phyloP scores from a whole-genome alignment of 1,140 invertebrate species.

The Panonychus citri region DNA sequence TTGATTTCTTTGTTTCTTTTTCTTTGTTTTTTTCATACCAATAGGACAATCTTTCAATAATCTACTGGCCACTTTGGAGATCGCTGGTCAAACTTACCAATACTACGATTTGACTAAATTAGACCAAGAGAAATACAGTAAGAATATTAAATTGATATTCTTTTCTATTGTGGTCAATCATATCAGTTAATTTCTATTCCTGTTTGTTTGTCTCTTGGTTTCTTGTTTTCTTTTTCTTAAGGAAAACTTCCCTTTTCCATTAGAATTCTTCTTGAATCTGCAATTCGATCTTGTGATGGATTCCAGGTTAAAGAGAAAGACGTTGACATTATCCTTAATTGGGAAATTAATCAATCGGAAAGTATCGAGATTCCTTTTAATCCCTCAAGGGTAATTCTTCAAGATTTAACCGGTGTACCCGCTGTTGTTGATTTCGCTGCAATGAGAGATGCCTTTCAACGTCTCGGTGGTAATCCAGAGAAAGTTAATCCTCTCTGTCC shows the following conservation, averaged over 20 bases:
- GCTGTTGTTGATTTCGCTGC: constrained; percentile 96
- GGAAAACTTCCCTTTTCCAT: constrained; percentile 52
- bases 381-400: constrained; percentile 79
- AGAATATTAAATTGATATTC: background rate
- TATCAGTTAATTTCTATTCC: too few species aligned
- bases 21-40: too few species aligned
- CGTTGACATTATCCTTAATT: constrained; percentile 72
- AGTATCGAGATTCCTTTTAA: constrained; percentile 83
- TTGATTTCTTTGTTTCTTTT: too few species aligned
- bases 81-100: background rate
- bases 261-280: constrained; percentile 75
- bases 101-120: background rate
- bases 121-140: background rate
- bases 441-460: constrained; percentile 82
- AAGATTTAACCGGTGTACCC: constrained; percentile 53
- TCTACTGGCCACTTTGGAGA: background rate
- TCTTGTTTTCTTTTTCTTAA: too few species aligned
- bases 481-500: constrained; percentile 94
- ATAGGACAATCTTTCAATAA: background rate
- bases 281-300: constrained; percentile 83
- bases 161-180: too few species aligned
- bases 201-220: too few species aligned
- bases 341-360: constrained; percentile 50
- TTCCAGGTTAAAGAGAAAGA: constrained; percentile 62
- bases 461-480: constrained; percentile 60